phyloP scores from a whole-genome alignment of 23 tunicate species.

The Pegea sp. region DNA sequence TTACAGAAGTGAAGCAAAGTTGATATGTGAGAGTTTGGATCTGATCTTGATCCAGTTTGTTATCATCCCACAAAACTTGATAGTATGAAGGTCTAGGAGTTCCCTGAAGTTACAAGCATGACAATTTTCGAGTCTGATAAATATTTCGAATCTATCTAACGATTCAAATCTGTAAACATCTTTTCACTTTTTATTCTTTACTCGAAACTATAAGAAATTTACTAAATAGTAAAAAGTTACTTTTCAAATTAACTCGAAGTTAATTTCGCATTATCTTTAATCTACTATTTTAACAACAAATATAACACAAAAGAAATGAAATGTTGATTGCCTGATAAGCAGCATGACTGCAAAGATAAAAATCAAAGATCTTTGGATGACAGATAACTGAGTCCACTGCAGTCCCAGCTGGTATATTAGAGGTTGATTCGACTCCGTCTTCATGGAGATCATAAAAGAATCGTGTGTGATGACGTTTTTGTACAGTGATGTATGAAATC shows the following conservation, averaged over 20 bases:
- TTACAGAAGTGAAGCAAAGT: slow-evolving; percentile 5
- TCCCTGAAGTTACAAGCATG: no score
- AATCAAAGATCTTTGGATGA: neutral
- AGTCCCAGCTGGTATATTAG: neutral
- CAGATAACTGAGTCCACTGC: neutral
- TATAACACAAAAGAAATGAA: no score
- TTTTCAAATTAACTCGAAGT: no score
- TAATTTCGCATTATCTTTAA: no score
- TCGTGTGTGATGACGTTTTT: neutral
- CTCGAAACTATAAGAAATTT: no score
- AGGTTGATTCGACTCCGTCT: neutral
- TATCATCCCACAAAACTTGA: slow-evolving; percentile 1
- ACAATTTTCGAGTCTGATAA: no score
- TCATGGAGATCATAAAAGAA: neutral
- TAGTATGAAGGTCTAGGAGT: slow-evolving; percentile 4
- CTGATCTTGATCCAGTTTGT: neutral
- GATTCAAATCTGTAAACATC: no score
- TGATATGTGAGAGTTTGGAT: slow-evolving; percentile 5
- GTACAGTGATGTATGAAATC: neutral
- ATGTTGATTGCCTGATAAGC: neutral
- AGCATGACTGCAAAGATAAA: neutral
- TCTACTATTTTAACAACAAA: no score
- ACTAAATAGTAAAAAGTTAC: no score
- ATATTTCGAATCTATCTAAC: no score
- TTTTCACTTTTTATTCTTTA: no score